These are phyloP conservation scores for Illadopsis cleaveri DNA, from an alignment of 2,113 vertebrate genomes.

Conservation along the genomic window DNA sequence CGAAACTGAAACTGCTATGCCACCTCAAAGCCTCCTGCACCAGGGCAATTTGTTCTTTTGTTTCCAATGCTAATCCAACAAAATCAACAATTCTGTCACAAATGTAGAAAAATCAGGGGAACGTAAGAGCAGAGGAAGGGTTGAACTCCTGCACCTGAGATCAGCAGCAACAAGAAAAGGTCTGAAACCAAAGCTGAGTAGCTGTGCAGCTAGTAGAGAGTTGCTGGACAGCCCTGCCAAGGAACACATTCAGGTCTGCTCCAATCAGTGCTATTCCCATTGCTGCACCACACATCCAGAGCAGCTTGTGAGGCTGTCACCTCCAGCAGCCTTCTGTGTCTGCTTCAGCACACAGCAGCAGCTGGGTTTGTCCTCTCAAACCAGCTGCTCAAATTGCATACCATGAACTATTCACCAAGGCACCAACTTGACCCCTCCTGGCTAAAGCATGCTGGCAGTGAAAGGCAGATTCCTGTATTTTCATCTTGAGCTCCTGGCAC, in stretches of 20 bases:
- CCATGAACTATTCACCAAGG: slow-evolving; percentile 12
- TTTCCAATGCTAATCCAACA: not conserved
- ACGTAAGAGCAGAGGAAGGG: not conserved
- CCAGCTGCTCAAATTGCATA: slow-evolving; percentile 18
- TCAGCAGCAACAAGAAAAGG: not conserved
- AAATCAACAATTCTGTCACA: not conserved
- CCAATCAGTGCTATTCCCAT: not conserved
- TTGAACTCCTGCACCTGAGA: not conserved
- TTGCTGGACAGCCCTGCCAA: not conserved
- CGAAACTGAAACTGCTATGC: not conserved
- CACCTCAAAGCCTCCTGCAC: not conserved
- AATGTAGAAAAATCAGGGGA: not conserved
- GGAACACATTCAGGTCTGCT: not conserved
- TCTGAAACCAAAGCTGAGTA: not conserved
- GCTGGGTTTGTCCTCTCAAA: not conserved
- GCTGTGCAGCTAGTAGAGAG: not conserved
- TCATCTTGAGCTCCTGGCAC: not conserved
- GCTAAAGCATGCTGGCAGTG: not conserved
- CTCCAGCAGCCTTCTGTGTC: not conserved
- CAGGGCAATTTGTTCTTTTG: not conserved
- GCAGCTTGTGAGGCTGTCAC: not conserved
- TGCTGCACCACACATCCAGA: not conserved
- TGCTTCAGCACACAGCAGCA: slow-evolving; percentile 1
- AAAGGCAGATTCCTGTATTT: not conserved
- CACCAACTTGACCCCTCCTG: not conserved